Conservation (phyloP, 2,113 vertebrate species). For the Petromus typicus region DNA sequence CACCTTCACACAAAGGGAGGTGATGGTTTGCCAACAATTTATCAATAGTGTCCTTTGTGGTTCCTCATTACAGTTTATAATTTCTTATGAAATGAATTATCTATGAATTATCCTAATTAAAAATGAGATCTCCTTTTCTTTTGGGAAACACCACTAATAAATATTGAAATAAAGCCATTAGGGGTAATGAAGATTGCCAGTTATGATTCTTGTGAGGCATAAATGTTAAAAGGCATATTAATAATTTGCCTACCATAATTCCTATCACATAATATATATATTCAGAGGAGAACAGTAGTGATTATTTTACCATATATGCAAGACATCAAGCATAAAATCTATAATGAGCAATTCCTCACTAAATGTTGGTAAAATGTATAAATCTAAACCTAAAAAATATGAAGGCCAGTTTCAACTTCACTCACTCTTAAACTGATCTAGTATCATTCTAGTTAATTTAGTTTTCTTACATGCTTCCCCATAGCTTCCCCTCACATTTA, state of each 20-base stretch:
- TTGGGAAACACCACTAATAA: not conserved
- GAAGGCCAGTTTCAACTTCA: not conserved
- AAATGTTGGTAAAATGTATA: not conserved
- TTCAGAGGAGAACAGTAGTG: not conserved
- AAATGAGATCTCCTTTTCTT: not conserved
- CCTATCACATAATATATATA: not conserved
- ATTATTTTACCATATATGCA: not conserved
- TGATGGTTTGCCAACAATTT: conserved; percentile 11
- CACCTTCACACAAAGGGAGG: not conserved
- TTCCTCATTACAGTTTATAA: not conserved
- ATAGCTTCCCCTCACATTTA: not conserved
- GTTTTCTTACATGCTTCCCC: not conserved
- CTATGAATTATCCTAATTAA: conserved; percentile 1
- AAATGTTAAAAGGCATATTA: not conserved
- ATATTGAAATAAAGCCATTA: not conserved
- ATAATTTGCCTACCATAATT: not conserved
- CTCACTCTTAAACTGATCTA: not conserved
- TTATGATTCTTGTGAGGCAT: not conserved
- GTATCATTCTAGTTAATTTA: not conserved
- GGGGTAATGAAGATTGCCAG: not conserved
- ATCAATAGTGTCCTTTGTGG: not conserved
- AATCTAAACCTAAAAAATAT: not conserved
- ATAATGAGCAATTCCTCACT: not conserved
- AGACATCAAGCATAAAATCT: not conserved
- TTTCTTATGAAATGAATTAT: not conserved